Percentiles rank a stretch among this genome's conserved stretches.
Evolutionary conservation across 2,113 vertebrate species (phyloP).

Genomic region (Macaca fascicularis): T2T-MFA8v1.1 NC_088385.1:126641501-126642000

Average conservation of each 20-base stretch:
- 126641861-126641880: not conserved
- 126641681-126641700: not conserved
- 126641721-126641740: too few species aligned
- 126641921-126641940: not conserved
- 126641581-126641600: not conserved
- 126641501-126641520: not conserved
- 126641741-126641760: not conserved
- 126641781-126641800: not conserved
- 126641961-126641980: conserved; percentile 44
- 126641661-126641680: not conserved
- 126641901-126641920: not conserved
- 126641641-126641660: not conserved
- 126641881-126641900: not conserved
- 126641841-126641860: accelerated
- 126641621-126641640: not conserved
- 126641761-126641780: not conserved
- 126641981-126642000: conserved; percentile 49
- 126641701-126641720: not conserved
- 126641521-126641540: not conserved
- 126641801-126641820: not conserved
- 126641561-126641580: not conserved
- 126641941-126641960: not conserved
- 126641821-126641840: not conserved
- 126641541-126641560: not conserved
- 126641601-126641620: not conserved